Evolutionary conservation across 35 echinoderm and acorn worm species (phyloP), one percentile per base, ranked within the genome.

Genomic region (Patiria miniata): DNA sequence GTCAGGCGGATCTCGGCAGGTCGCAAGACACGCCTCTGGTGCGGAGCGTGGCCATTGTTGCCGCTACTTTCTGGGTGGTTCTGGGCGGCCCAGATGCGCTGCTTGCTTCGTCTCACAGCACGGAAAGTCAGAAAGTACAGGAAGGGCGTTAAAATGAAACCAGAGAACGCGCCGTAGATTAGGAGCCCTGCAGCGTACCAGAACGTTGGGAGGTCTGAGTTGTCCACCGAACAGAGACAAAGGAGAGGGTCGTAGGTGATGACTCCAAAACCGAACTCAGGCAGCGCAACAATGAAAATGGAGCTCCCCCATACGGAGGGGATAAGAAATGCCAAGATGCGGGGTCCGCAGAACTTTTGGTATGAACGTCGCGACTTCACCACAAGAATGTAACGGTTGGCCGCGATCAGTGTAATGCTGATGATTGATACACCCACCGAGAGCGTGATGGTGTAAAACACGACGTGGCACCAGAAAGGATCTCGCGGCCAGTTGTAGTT

Each of bases 111-210:
- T 57, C 39, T n/a, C 0, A 84, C 87, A 21, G 73, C 52, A 32
- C 54, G 17, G 76, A 94, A 94, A 7, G 89, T 90, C 7, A 61
- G 52, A 18, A 39, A 94, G 65, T 94, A 94, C 4, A 86, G 60
- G 0, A 86, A 14, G 19, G 93, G 93, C 1, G 90, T 85, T 5
- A 78, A 78, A 12, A 89, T 39, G 19, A 89, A 78, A 6, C 32
- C 56, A 39, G 19, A 39, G 61, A 81, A 81, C 34, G 40, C 26
- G 29, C 42, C 42, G 12, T 47, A 47, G 42, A 47, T 47, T 12
- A 47, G 42, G 36, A 89, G 15, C 1, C 47, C 56, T 2, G 50
- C 65, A 36, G 81, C 59, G 87, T 89, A 79, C 34, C 78, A 77
- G 42, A 47, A 47, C 4, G 42, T 47, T 4, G 42, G 4, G 4